These are phyloP conservation scores for Champsocephalus esox DNA, from an alignment of 2,797 vertebrate genomes.

Conservation along the genomic window DNA sequence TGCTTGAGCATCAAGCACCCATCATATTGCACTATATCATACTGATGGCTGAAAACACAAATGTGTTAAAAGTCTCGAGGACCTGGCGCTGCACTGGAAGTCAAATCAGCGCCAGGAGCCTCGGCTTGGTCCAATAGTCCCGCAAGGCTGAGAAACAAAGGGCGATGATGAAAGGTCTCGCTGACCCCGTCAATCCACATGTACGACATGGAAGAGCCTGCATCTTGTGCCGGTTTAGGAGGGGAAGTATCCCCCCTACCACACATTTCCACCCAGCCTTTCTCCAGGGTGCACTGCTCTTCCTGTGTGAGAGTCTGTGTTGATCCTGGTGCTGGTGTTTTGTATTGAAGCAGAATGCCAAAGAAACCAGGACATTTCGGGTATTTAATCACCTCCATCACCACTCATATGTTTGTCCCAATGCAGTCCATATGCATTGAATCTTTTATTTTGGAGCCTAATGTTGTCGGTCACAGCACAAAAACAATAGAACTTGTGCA, in stretches of 20 bases:
- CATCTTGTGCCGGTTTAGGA: constrained; percentile 70
- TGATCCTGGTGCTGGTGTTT: constrained; percentile 74
- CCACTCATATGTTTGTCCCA: constrained; percentile 76
- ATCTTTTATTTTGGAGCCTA: constrained; percentile 47
- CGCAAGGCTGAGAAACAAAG: constrained; percentile 82
- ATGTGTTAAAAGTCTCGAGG: constrained; percentile 81
- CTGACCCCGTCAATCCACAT: constrained; percentile 63
- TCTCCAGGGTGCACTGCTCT: constrained; percentile 82
- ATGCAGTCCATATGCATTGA: constrained; percentile 72
- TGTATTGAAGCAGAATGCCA: constrained; percentile 63
- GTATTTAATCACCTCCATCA: constrained; percentile 61
- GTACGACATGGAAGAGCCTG: constrained; percentile 77
- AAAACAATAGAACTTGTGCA: constrained; percentile 53
- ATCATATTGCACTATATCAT: constrained; percentile 83
- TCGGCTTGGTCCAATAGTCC: constrained; percentile 74
- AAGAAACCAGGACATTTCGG: constrained; percentile 59
- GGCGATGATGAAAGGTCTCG: constrained; percentile 72
- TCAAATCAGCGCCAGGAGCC: constrained; percentile 69
- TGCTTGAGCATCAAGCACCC: constrained; percentile 86
- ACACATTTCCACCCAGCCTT: constrained; percentile 56
- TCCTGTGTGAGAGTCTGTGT: constrained; percentile 77
- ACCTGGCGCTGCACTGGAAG: constrained; percentile 73
- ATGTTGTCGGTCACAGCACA: constrained; percentile 45
- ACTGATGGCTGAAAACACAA: constrained; percentile 84
- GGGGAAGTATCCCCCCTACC: background rate